These are phyloP conservation scores for Cremastobaeus sp. DNA, from an alignment of 2,888 invertebrate species.

Conservation along the genomic window DNA sequence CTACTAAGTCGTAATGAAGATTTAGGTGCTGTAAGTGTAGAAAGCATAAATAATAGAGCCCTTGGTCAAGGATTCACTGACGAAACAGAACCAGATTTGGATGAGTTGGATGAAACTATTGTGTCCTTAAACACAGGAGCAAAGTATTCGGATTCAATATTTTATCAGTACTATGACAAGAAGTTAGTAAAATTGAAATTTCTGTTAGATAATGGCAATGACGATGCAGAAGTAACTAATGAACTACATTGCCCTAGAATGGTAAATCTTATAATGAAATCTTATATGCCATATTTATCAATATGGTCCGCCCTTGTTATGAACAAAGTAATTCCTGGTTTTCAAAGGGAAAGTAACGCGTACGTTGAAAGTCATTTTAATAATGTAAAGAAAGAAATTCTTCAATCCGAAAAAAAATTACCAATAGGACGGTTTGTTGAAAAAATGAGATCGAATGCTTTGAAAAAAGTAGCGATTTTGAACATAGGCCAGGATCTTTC, in stretches of 20 bases:
- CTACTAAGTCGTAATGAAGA: background rate
- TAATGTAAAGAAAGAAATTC: background rate
- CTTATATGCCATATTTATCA: background rate
- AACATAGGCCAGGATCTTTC: background rate
- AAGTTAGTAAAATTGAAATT: background rate
- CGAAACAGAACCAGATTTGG: background rate
- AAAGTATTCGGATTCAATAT: background rate
- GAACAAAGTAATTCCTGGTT: background rate
- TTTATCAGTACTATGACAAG: background rate
- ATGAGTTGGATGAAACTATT: background rate
- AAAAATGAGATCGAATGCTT: background rate
- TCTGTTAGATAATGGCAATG: background rate
- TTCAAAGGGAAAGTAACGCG: background rate
- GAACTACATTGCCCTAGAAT: background rate
- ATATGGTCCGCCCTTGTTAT: background rate
- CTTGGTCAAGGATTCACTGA: background rate
- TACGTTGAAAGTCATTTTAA: background rate
- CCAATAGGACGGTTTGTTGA: background rate
- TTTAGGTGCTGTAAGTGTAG: background rate
- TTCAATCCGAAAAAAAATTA: too few species aligned
- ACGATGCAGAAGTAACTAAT: background rate
- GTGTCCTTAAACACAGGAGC: background rate
- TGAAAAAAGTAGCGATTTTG: background rate
- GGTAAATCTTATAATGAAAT: background rate
- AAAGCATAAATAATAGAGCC: background rate